Evolutionary conservation across 30 jellyfish, hydroid and myxozoan species (phyloP).

Genomic region (Aurelia sp.): DNA sequence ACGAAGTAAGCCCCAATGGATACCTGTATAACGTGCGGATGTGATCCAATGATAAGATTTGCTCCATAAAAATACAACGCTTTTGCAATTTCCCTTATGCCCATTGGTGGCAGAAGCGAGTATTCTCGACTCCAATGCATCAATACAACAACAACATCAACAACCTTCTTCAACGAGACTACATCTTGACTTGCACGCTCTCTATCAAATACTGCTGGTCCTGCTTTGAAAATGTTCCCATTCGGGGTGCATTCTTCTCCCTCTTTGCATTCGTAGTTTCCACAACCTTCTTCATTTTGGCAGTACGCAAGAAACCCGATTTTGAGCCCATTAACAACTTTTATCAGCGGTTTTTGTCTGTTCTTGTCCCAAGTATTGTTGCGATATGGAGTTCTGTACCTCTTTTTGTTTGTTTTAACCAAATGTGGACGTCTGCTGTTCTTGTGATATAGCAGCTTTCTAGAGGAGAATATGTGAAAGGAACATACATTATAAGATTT

Average conservation of each 20-base stretch:
- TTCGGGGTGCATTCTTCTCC: background rate
- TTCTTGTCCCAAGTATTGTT: background rate
- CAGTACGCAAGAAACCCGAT: conserved; percentile 87
- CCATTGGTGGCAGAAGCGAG: conserved; percentile 73
- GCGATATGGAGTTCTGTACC: too few relatives aligned
- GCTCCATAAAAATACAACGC: conserved; percentile 66
- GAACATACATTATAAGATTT: too few relatives aligned
- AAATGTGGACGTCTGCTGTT: too few relatives aligned
- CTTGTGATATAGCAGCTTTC: too few relatives aligned
- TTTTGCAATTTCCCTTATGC: conserved; percentile 75
- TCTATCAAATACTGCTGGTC: conserved; percentile 41
- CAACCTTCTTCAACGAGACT: conserved; percentile 31
- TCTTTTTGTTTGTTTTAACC: too few relatives aligned
- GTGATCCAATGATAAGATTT: conserved; percentile 79
- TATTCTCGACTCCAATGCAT: conserved; percentile 93
- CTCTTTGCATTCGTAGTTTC: background rate
- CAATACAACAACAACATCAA: conserved; percentile 67
- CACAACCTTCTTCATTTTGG: conserved; percentile 67
- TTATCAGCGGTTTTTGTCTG: conserved; percentile 69
- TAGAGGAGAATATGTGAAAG: too few relatives aligned
- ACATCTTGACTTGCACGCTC: conserved; percentile 22
- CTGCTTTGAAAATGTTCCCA: background rate
- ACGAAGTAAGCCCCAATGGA: background rate
- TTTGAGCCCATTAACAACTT: conserved; percentile 68
- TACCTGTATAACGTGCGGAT: conserved; percentile 87